Evolutionary conservation across 64 coral and sea anemone species (phyloP).

Genomic region (Anthopleura sola): DNA sequence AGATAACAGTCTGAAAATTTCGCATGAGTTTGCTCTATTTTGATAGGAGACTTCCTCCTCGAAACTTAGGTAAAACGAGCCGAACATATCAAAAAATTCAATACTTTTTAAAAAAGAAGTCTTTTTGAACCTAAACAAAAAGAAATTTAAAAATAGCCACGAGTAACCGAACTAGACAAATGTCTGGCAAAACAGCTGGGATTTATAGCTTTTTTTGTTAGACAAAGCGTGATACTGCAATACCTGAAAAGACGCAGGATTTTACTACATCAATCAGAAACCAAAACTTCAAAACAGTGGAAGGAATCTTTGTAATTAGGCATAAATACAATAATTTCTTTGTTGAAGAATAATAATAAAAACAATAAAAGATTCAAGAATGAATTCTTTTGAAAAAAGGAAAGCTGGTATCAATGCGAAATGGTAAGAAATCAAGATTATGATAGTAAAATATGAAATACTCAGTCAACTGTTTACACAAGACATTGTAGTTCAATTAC

Average conservation of each 20-base stretch:
- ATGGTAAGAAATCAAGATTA: background rate
- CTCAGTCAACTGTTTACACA: background rate
- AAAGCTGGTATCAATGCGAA: background rate
- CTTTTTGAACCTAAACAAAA: background rate
- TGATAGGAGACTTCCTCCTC: no score
- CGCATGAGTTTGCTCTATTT: no score
- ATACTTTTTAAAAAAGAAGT: no score
- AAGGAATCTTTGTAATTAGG: no score
- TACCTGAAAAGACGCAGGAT: background rate
- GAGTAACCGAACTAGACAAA: background rate
- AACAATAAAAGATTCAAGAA: background rate
- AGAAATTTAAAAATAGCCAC: background rate
- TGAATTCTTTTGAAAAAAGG: background rate
- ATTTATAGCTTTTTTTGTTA: background rate
- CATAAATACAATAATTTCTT: no score
- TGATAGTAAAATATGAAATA: background rate
- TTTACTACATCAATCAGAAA: no score
- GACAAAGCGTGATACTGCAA: background rate
- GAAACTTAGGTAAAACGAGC: no score
- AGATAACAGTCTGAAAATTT: no score
- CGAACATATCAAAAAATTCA: no score
- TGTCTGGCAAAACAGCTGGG: background rate
- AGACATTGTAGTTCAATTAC: no score
- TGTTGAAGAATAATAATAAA: no score
- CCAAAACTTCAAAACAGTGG: background rate